Evolutionary conservation across 1,140 invertebrate species (phyloP), one percentile per base, ranked within the genome.

Genomic region (Metopolophium dirhodum): DNA sequence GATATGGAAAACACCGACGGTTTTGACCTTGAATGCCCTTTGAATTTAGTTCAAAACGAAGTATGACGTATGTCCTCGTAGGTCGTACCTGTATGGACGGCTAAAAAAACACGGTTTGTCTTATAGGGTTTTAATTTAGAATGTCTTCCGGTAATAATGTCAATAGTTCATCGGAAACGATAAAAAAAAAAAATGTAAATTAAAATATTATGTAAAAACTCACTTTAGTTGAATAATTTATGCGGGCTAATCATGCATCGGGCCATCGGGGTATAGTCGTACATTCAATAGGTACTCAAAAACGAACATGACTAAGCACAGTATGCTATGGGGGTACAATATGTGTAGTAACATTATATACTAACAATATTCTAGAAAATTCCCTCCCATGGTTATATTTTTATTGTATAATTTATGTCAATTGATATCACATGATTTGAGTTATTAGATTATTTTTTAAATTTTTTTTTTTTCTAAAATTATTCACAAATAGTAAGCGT

Each of bases 61-160:
- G 30, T 68, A 68, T 51, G 20, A 20, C 11, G 4, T n/a, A 14
- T 14, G 30, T 77, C 61, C 30, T 14, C 30, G 30, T 77, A 35
- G 3, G 51, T 54, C 22, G 51, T 22, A 18, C 11, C 14, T 18
- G 49, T 18, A 22, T 37, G 3, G 41, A 41, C 11, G 14, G 1
- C 30, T 35, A n/a, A 77, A n/a, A n/a, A n/a, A n/a, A n/a, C 4
- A 77, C 18, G 6, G 18, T n/a, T n/a, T 77, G n/a, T 77, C 6
- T 18, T 77, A n/a, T n/a, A 18, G 30, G 14, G 61, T n/a, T 77
- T 77, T 35, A 11, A 23, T 57, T 77, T n/a, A 20, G 1, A 30
- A 77, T 77, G 61, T n/a, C n/a, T 77, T 77, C 61, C 14, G 61
- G 61, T 77, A 77, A 77, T 77, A 77, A n/a, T 77, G 61, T 77